Evolutionary conservation across 2,113 vertebrate species (phyloP).

Genomic region (Connochaetes taurinus): DNA sequence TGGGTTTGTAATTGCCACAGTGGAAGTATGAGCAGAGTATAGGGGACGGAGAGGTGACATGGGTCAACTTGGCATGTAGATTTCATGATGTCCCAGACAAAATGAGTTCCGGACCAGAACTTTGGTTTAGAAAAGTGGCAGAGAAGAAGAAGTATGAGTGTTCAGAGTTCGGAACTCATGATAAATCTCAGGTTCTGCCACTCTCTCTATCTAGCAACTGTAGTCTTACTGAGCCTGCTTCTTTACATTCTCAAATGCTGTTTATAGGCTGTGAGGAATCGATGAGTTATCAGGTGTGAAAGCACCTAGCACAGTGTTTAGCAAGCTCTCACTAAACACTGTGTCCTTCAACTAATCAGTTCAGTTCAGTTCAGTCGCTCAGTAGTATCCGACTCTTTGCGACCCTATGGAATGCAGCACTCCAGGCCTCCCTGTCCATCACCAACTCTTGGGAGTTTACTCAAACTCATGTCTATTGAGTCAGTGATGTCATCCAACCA

Average conservation of each 20-base stretch:
- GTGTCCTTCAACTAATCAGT: background rate
- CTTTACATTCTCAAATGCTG: background rate
- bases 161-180: background rate
- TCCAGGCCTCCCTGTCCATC: background rate
- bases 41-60: background rate
- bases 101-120: background rate
- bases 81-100: background rate
- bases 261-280: background rate
- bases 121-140: background rate
- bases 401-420: background rate
- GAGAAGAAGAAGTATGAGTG: background rate
- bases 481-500: background rate
- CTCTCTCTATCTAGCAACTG: rapidly evolving
- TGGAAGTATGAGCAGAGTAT: background rate
- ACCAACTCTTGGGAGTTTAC: background rate
- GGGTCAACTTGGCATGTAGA: background rate
- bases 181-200: background rate
- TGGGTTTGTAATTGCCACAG: background rate
- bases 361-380: background rate
- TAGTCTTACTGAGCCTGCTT: background rate
- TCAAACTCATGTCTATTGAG: background rate
- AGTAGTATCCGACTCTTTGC: background rate
- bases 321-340: background rate
- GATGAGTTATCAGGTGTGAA: background rate
- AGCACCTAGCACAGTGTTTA: background rate